Evolutionary conservation across 2,797 vertebrate genomes (phyloP), one percentile per base, ranked within the genome.

Genomic region (Lutjanus argentimaculatus): DNA sequence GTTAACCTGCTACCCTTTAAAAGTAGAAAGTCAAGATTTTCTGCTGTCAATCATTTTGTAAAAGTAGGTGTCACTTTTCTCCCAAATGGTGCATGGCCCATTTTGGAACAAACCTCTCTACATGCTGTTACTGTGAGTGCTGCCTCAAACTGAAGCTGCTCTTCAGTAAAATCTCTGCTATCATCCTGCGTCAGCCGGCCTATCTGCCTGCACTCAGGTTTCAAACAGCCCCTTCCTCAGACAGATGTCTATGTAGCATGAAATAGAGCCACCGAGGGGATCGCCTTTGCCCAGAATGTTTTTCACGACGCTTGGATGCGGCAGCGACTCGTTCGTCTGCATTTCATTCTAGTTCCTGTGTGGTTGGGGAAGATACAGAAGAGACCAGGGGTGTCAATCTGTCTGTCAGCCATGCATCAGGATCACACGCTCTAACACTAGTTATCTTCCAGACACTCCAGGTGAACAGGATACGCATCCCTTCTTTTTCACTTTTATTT

Each of bases 391-490:
- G 71, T 82, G 90, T 88, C 83, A 87, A 61, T 85, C 89, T 71
- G 79, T 77, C 88, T 85, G 74, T 84, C 90, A 89, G 77, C 48
- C 13, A 40, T 57, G 69, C 78, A 67, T 81, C 71, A 57, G 72
- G 57, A 88, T 91, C 90, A 87, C 83, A 80, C 57, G 10, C 21
- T 85, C 84, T 75, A 91, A 87, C 75, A 75, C 36, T 74, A 76
- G 82, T 92, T 84, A 80, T 90, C 86, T 80, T 56, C 59, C 77
- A 90, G 79, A 88, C 87, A 84, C 83, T 85, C 72, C 62, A 75
- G 75, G 86, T 67, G 82, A 90, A 85, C 82, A 83, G 77, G 74
- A 77, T 66, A 80, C 15, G 1, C 57, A 77, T 81, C 77, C 70
- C 85, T 79, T 77, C 53, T 21, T 42, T 67, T 19, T 2, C 7